phyloP scores from a whole-genome alignment of 92 coral and sea anemone species.

The Muricea muricata region DNA sequence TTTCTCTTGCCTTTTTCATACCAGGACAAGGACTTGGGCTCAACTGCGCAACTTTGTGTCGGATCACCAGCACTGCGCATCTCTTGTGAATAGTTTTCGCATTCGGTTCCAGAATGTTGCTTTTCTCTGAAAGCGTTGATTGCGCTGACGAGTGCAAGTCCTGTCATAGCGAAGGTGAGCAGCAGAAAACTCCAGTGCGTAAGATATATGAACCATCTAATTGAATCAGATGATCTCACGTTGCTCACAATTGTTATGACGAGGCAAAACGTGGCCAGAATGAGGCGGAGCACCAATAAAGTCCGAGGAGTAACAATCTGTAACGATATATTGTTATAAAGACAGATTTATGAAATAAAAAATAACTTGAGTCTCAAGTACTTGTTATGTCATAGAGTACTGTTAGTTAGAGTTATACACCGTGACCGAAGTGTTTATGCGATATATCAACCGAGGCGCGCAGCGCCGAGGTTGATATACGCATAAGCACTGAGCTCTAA shows the following conservation, averaged over 20 bases:
- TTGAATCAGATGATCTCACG: slow-evolving; percentile 52
- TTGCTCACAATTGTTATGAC: neutral
- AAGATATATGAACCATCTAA: slow-evolving; percentile 86
- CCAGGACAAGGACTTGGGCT: neutral
- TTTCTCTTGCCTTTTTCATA: neutral
- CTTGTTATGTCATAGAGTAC: too few species aligned
- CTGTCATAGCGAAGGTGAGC: slow-evolving; percentile 67
- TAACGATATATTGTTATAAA: neutral
- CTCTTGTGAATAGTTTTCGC: neutral
- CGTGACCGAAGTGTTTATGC: too few species aligned
- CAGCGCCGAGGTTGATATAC: too few species aligned
- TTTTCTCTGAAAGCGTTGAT: neutral
- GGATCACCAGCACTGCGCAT: neutral
- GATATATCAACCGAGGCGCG: too few species aligned
- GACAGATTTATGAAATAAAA: neutral
- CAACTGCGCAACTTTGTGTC: neutral
- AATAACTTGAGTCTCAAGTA: neutral
- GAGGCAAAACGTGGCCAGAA: slow-evolving; percentile 29
- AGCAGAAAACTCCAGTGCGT: slow-evolving; percentile 83
- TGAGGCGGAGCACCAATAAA: slow-evolving; percentile 29
- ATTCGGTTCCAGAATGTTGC: neutral
- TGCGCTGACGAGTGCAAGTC: slow-evolving; percentile 42
- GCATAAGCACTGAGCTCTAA: too few species aligned
- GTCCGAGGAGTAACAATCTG: neutral
- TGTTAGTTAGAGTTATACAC: too few species aligned